These are phyloP conservation scores for Lepidurus apus DNA, from an alignment of 1,140 invertebrate genomes.

Conservation along the genomic window DNA sequence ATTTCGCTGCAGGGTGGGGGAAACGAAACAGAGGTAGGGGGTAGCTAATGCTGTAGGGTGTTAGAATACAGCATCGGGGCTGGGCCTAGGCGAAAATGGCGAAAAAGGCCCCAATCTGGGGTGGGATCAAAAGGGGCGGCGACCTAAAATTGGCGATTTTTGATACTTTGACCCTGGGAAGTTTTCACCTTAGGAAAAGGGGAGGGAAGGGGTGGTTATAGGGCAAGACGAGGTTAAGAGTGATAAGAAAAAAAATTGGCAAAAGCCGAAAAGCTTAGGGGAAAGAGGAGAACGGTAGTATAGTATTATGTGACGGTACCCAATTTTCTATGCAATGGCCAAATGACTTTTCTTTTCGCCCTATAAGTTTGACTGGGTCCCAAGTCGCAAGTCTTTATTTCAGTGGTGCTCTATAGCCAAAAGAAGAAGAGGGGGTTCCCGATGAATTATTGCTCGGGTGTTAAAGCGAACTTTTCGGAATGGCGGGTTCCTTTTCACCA, in stretches of 20 bases:
- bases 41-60: neutral
- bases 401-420: neutral
- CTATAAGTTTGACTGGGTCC: neutral
- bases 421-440: conserved; percentile 8
- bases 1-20: neutral
- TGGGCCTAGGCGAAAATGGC: neutral
- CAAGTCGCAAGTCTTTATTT: neutral
- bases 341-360: conserved; percentile 6
- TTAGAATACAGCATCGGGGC: neutral
- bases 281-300: neutral
- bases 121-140: neutral
- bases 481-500: neutral
- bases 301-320: neutral
- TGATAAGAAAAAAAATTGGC: neutral
- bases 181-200: neutral
- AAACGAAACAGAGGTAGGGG: neutral
- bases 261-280: neutral
- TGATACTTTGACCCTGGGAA: neutral
- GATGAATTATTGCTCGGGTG: neutral
- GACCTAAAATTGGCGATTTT: neutral
- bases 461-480: conserved; percentile 8
- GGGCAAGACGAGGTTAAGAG: neutral
- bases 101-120: neutral
- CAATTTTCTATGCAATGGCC: conserved; percentile 13
- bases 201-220: neutral